A percentile compares a stretch with the other conserved stretches of the same genome.
phyloP scores from a whole-genome alignment of 2,113 vertebrate species.

The Pelodiscus sinensis region DNA sequence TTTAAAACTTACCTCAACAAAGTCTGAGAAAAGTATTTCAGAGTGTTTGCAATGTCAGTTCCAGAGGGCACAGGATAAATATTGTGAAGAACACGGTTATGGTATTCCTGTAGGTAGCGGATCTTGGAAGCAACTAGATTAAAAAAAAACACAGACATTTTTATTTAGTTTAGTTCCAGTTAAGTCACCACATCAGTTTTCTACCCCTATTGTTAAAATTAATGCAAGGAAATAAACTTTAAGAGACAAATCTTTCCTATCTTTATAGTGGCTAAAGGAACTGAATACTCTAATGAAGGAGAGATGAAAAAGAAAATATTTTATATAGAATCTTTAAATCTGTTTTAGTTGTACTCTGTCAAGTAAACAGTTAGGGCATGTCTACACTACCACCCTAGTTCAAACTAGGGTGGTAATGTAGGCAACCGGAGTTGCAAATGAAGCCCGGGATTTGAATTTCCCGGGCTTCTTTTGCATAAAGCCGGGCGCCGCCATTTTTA shows the following conservation, averaged over 20 bases:
- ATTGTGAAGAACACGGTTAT: conserved; percentile 99
- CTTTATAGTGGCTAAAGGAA: conserved; percentile 3
- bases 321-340: not conserved
- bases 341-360: not conserved
- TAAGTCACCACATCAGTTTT: not conserved
- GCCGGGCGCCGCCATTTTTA: too few relatives aligned
- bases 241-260: not conserved
- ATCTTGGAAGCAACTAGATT: conserved; percentile 99
- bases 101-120: conserved; percentile 99
- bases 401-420: too few relatives aligned
- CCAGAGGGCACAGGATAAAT: conserved; percentile 99
- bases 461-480: too few relatives aligned
- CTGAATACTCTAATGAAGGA: not conserved
- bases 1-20: conserved; percentile 97
- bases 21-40: conserved; percentile 99
- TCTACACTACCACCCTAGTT: too few relatives aligned
- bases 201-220: not conserved
- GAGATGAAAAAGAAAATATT: not conserved
- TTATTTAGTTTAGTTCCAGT: conserved; percentile 53
- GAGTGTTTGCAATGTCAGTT: conserved; percentile 99
- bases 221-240: not conserved
- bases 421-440: too few relatives aligned
- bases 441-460: too few relatives aligned
- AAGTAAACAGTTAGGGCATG: too few relatives aligned
- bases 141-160: conserved; percentile 76